A percentile compares a stretch with the other conserved stretches of the same genome.
Evolutionary conservation across 2,888 invertebrate genomes (phyloP).

Genomic region (Monoplex corrugatus): DNA sequence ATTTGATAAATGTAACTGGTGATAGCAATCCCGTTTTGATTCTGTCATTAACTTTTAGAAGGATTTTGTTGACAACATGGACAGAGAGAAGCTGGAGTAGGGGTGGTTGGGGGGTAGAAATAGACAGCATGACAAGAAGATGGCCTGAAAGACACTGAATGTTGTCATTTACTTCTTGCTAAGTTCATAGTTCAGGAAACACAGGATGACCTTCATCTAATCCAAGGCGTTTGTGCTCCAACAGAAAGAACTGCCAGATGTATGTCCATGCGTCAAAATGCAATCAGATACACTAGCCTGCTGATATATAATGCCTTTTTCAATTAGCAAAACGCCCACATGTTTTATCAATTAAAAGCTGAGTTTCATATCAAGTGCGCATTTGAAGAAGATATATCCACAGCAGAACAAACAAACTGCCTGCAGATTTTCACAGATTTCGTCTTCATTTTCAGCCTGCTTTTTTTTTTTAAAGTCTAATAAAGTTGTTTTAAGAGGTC

Average conservation of each 20-base stretch:
- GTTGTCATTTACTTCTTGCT: neutral
- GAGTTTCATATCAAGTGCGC: neutral
- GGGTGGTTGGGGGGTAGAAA: too few relatives aligned
- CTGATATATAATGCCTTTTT: constrained; percentile 36
- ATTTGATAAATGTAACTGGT: neutral
- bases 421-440: neutral
- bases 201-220: neutral
- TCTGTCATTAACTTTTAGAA: neutral
- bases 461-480: constrained; percentile 37
- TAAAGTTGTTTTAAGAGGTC: neutral
- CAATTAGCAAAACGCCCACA: neutral
- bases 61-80: neutral
- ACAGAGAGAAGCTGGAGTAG: neutral
- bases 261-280: constrained; percentile 9
- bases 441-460: constrained; percentile 4
- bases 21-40: neutral
- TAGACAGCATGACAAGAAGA: neutral
- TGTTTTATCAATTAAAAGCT: constrained; percentile 23
- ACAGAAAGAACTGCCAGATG: neutral
- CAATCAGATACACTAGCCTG: constrained; percentile 4
- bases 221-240: neutral
- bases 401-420: neutral
- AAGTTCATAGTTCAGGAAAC: neutral
- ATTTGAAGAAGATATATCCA: neutral
- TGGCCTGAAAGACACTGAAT: neutral